Conservation (phyloP, 2,888 invertebrate species). For the Euzophera pinguis region DNA sequence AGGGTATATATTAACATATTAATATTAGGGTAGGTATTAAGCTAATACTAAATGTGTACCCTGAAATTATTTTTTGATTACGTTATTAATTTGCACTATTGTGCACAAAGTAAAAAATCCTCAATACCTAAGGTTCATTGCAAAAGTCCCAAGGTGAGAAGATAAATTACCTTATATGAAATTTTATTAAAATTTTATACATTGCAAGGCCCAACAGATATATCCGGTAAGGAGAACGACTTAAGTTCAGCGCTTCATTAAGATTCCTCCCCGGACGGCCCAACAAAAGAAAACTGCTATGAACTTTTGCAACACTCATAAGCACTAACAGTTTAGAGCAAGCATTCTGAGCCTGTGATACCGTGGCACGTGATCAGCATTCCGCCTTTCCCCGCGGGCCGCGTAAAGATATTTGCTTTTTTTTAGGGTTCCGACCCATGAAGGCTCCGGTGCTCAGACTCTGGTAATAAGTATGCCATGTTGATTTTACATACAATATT, state of each 20-base stretch:
- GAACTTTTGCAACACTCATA: slow-evolving; percentile 40
- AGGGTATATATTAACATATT: no score
- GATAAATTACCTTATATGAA: not conserved
- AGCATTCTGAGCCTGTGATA: slow-evolving; percentile 36
- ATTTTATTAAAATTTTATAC: not conserved
- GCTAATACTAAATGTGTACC: no score
- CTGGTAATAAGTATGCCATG: no score
- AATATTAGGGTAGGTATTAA: no score
- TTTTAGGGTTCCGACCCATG: not conserved
- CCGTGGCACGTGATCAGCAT: slow-evolving; percentile 61
- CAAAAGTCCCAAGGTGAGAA: not conserved
- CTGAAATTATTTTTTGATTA: no score
- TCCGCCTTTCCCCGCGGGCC: slow-evolving; percentile 43
- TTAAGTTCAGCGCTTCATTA: slow-evolving; percentile 20
- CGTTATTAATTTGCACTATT: not conserved
- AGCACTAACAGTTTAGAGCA: slow-evolving; percentile 43
- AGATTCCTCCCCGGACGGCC: slow-evolving; percentile 27
- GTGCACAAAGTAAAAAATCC: not conserved
- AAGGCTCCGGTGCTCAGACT: no score
- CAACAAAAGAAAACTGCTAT: slow-evolving; percentile 37
- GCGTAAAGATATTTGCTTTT: slow-evolving; percentile 11
- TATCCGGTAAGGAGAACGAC: slow-evolving; percentile 1
- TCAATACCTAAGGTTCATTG: not conserved
- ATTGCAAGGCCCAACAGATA: not conserved
- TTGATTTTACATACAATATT: no score